Evolutionary conservation across 2,113 vertebrate species (phyloP).

Genomic region (Hippocampus guttulatus): DNA sequence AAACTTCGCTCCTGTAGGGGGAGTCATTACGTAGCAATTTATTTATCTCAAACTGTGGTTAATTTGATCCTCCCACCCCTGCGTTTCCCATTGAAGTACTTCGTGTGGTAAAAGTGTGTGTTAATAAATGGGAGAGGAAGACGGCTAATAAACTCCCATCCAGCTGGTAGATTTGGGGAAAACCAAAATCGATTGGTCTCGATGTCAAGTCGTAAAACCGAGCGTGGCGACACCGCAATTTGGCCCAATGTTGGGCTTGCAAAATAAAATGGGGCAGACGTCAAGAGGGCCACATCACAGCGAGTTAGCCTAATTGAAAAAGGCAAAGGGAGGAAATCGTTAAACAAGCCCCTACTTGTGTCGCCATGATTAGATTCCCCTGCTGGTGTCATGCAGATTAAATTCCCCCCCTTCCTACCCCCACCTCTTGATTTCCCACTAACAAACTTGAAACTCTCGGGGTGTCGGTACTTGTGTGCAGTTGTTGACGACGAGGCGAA

Average conservation of each 20-base stretch:
- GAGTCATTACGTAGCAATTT: not conserved
- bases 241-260: not conserved
- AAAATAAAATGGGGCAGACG: constrained; percentile 26
- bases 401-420: constrained; percentile 44
- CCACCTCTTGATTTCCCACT: constrained; percentile 5
- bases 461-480: not conserved
- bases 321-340: constrained; percentile 62
- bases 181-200: not conserved
- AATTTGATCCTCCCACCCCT: no score
- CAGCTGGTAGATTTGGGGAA: not conserved
- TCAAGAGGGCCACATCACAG: constrained; percentile 55
- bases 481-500: not conserved
- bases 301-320: constrained; percentile 62
- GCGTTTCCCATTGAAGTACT: no score
- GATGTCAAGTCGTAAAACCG: not conserved
- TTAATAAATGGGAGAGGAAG: not conserved
- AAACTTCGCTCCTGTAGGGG: not conserved
- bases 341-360: constrained; percentile 68
- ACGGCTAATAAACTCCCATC: not conserved
- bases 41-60: not conserved
- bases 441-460: constrained; percentile 61
- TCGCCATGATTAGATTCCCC: constrained; percentile 65
- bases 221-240: not conserved
- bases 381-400: constrained; percentile 61
- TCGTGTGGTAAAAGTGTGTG: no score